Base-by-base conservation (phyloP, 2,888 invertebrate genomes). In the Caenorhabditis sp. region DNA sequence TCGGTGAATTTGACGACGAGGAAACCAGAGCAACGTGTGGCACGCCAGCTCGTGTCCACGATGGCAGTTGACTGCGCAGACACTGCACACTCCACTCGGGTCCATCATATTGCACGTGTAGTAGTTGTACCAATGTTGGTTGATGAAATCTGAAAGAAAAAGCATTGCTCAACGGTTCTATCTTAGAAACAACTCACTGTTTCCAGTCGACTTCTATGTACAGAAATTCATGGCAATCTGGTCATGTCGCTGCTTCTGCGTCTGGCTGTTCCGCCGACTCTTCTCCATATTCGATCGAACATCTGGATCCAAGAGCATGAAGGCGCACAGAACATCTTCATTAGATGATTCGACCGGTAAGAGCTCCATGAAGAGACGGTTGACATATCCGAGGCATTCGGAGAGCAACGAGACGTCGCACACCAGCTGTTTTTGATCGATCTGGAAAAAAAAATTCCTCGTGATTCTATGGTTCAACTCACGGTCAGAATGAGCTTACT, bases 41-140 rank as follows among this genome's bases (percentile, higher is more conserved):
- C n/a, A 81, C 9, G 81, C 71, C 13, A 87, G 44, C 18, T 98
- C 98, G 92, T 98, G 98, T 0, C 96, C 96, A 86, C 96, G 95
- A 92, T 98, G 98, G 91, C 98, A 98, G 9, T 98, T 98, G 69
- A 96, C 94, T 0, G 98, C 98, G 93, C 99, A 99, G 18, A 98
- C 95, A 0, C 97, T 96, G 92, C 99, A 99, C 32, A 98, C 98
- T 0, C 99, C 99, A 1, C 97, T 97, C 8, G 97, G 96, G 92
- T 98, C 98, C 76, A 97, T 95, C 98, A 99, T 98, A 92, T 96
- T 95, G 93, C 98, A 98, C 0, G 98, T 97, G 93, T 98, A 98
- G 92, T 98, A 99, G 93, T 99, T 98, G 93, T 98, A 99, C 94
- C 94, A 94, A 85, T 93, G 93, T 86, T 94, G 98, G 93, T 97